Evolutionary conservation across 1,140 invertebrate species (phyloP), one percentile per base, ranked within the genome.

Genomic region (Harpegnathos saltator): DNA sequence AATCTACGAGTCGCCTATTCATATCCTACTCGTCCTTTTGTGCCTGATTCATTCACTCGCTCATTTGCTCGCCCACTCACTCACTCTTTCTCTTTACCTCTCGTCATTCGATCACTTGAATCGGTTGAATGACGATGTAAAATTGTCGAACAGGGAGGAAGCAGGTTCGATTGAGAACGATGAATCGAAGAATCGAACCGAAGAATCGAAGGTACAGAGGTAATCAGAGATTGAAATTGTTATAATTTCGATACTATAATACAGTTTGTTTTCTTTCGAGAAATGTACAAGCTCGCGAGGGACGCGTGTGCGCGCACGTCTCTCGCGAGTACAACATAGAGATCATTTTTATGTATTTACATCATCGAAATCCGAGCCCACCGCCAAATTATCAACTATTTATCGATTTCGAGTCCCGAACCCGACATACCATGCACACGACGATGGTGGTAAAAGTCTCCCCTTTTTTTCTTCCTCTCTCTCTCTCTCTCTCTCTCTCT

Each of bases 21-120:
- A 44, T 44, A 44, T 44, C 38, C 38, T 44, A 44, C 38, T 44
- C 38, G 22, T 50, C 17, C 19, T 58, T 59, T 78, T 63, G n/a
- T 12, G 44, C 29, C 19, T 78, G 38, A 9, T 0, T 50, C 52
- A 58, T 68, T 74, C 56, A 62, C 22, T 65, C 24, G 14, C 29
- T 22, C 38, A 52, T 62, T 82, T 11, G 9, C 61, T 59, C 56
- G 22, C 22, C 22, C 56, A 59, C 11, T 12, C 56, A 59, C 48
- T 68, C 24, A 22, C 26, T 48, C 24, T 44, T 19, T 73, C 56
- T 59, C 15, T 59, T 19, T 48, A 29, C 56, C n/a, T 63, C 48
- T 71, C 54, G 19, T 84, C 65, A 50, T 85, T 68, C 66, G 14
- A 61, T 83, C 44, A 84, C 26, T 82, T 33, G 52, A 80, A 12